Percentiles rank a stretch among this genome's conserved stretches.
These are phyloP conservation scores for Falco novaeseelandiae DNA, from an alignment of 2,797 vertebrate genomes.

Conservation along the genomic window DNA sequence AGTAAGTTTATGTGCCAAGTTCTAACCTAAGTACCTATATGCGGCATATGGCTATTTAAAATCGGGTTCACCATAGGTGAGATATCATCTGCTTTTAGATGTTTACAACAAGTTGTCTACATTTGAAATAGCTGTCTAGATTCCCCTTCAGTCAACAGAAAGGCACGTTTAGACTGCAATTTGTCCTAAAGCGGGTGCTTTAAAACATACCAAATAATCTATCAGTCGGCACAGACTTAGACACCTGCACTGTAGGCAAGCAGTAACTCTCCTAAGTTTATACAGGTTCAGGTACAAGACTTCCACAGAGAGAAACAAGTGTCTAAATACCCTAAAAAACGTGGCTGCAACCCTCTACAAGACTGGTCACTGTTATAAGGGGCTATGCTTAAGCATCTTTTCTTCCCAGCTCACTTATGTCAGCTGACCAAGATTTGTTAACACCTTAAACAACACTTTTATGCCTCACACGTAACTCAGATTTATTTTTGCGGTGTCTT, in stretches of 20 bases:
- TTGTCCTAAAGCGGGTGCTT: neutral
- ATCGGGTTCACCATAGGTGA: neutral
- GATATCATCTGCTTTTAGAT: neutral
- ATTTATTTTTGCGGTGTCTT: neutral
- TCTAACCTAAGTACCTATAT: neutral
- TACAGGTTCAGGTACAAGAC: neutral
- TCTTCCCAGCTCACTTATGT: neutral
- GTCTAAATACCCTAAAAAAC: neutral
- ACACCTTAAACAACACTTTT: neutral
- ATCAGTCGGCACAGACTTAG: neutral
- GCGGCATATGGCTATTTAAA: neutral
- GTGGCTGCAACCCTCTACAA: neutral
- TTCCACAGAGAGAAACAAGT: neutral
- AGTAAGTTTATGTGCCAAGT: neutral
- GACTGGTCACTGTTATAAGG: neutral
- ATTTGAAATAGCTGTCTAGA: neutral
- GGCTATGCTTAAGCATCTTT: neutral
- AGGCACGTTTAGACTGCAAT: neutral
- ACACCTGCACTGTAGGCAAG: neutral
- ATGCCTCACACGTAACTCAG: neutral
- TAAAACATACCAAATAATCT: neutral
- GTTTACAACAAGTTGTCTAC: neutral
- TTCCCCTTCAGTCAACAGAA: neutral
- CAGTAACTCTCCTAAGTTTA: neutral
- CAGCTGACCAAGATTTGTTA: constrained; percentile 8